Evolutionary conservation across 2,888 invertebrate genomes (phyloP).

Genomic region (Yponomeuta cagnagella): DNA sequence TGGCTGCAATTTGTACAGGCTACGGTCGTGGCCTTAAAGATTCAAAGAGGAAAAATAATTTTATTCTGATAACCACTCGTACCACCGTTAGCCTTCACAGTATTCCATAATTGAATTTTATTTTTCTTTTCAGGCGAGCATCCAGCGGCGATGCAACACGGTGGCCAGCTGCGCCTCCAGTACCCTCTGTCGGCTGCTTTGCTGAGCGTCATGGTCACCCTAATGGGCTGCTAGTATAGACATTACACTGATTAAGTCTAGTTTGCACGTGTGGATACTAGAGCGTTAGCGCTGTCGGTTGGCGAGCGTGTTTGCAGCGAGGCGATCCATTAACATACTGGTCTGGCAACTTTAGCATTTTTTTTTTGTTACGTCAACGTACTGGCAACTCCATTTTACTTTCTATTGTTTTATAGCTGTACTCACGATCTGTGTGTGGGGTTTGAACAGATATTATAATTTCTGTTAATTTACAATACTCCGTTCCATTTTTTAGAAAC

Average conservation of each 20-base stretch:
- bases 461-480: no score
- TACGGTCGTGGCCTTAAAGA: no score
- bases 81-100: neutral
- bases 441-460: no score
- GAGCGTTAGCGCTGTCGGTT: neutral
- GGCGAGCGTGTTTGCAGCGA: no score
- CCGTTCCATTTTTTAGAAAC: no score
- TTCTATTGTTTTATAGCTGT: no score
- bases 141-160: conserved; percentile 91
- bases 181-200: conserved; percentile 83
- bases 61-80: neutral
- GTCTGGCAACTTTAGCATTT: no score
- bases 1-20: no score
- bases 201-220: conserved; percentile 79
- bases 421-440: no score
- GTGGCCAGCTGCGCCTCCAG: conserved; percentile 81
- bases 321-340: neutral
- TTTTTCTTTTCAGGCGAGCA: conserved; percentile 80
- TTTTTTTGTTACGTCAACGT: no score
- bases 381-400: no score
- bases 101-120: neutral
- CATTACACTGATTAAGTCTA: neutral
- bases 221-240: conserved; percentile 70
- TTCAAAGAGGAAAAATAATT: neutral
- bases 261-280: neutral